Evolutionary conservation across 2,113 vertebrate species (phyloP), one percentile per base, ranked within the genome.

Genomic region (Rynchops niger): DNA sequence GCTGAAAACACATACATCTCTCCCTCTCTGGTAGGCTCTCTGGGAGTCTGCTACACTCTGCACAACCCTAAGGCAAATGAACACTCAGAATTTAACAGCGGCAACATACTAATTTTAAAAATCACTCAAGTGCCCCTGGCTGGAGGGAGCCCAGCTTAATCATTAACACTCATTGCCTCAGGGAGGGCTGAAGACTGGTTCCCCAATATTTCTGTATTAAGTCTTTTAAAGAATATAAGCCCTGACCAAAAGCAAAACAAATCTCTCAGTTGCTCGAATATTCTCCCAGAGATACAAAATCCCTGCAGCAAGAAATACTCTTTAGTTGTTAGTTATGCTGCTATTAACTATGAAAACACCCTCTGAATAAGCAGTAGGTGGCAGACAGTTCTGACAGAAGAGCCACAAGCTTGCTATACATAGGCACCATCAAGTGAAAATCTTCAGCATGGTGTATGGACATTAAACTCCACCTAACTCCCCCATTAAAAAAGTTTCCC

Each of bases 131-230:
- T 92, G 58, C 87, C 86, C 67, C 26, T 86, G 77, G 61, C 63
- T 93, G 90, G 97, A 90, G 91, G 80, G 76, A 49, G 1, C 61
- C 49, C 86, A 84, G 76, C 67, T 27, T 97, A 94, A 89, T 92
- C 76, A 45, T 95, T 93, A 97, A 96, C 89, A 90, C 80, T 95
- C 40, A 43, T 67, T 87, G 65, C 91, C 78, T 82, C 32, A 71
- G 91, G 89, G 81, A 71, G 36, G 63, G 74, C 94, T 97, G 95
- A 96, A 95, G 93, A 86, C 47, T 90, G 89, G 69, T 91, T 97
- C 49, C 73, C 72, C 59, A 77, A n/a, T 96, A 86, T 76, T 86
- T 92, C 67, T 66, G 66, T 61, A 93, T 90, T 77, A 94, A 93
- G 40, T 43, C 21, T 79, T 90, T 81, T 73, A 79, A 88, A 95